Conservation (phyloP, 2,888 invertebrate genomes). For the Pyrrhosoma nymphula region DNA sequence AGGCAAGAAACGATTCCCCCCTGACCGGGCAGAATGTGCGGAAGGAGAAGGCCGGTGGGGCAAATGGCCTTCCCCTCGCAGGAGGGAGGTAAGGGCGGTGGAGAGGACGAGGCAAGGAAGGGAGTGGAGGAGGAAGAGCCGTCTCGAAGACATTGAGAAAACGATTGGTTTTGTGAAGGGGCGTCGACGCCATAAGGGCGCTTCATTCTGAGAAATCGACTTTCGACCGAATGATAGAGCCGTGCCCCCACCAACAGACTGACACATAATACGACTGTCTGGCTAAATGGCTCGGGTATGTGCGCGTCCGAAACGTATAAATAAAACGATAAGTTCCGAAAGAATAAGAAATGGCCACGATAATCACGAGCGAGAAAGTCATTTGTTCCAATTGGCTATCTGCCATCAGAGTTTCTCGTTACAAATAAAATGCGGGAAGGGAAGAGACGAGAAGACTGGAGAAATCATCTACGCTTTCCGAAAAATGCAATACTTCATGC, state of each 20-base stretch:
- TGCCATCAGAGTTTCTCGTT: background rate
- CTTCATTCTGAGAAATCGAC: constrained; percentile 47
- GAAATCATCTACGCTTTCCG: too few species aligned
- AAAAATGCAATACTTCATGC: too few species aligned
- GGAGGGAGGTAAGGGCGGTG: background rate
- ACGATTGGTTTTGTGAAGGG: constrained; percentile 48
- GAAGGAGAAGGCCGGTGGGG: background rate
- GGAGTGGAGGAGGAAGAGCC: background rate
- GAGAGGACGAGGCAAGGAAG: background rate
- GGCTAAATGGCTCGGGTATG: background rate
- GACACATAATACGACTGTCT: constrained; percentile 10
- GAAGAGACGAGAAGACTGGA: background rate
- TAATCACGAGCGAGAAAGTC: background rate
- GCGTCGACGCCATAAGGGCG: constrained; percentile 16
- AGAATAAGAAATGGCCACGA: background rate
- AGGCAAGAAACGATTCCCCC: constrained; percentile 20
- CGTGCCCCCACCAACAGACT: background rate
- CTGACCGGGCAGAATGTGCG: background rate
- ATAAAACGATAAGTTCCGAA: background rate
- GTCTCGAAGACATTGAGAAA: constrained; percentile 60
- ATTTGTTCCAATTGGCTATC: background rate
- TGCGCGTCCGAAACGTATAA: constrained; percentile 1
- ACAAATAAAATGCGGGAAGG: background rate
- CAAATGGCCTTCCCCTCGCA: constrained; percentile 31
- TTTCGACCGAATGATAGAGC: constrained; percentile 33